Conservation (phyloP, 2,797 vertebrate genomes). For the Propithecus perrieri region DNA sequence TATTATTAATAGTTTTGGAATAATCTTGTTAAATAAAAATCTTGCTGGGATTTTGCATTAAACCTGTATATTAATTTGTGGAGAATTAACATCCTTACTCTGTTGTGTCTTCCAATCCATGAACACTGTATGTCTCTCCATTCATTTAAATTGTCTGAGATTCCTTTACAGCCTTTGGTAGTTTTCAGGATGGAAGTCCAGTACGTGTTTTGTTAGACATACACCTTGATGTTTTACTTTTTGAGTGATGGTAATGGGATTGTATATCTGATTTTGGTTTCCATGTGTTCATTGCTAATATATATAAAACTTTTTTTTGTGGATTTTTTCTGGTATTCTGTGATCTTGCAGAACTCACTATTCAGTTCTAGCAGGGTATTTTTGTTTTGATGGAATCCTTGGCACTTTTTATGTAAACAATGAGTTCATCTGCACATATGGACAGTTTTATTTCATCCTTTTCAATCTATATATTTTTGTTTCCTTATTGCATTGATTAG, state of each 20-base stretch:
- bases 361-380: background rate
- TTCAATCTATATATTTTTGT: background rate
- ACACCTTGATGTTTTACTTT: background rate
- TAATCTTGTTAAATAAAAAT: background rate
- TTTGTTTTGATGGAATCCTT: background rate
- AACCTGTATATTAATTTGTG: background rate
- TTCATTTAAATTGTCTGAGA: background rate
- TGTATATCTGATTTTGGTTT: background rate
- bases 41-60: background rate
- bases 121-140: background rate
- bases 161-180: background rate
- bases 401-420: background rate
- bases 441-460: background rate
- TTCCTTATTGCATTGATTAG: background rate
- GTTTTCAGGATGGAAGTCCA: background rate
- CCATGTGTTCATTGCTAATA: background rate
- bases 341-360: background rate
- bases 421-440: background rate
- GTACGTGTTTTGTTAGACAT: background rate
- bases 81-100: background rate
- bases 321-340: background rate
- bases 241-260: background rate
- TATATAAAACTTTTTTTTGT: background rate
- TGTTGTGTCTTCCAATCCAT: background rate
- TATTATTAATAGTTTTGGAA: background rate